Base-by-base conservation (phyloP, 1,140 invertebrate species). In the Papilio polyxenes region DNA sequence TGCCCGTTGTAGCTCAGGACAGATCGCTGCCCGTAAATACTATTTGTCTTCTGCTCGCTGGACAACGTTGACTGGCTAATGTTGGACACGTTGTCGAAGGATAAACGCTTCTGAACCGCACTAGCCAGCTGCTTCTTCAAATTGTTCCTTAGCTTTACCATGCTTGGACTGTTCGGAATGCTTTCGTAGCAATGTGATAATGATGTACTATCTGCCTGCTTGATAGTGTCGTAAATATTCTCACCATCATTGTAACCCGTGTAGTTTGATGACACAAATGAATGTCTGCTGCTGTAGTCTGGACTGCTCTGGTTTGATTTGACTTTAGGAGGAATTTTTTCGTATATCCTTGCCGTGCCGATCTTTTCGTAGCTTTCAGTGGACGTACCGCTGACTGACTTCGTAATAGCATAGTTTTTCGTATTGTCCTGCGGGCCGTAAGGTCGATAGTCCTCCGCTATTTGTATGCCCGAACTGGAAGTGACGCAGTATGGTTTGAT, bases 11-110 rank as follows among this genome's bases (percentile, higher is more conserved):
- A 95, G 82, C 95, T 95, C 15, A 95, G 92, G 75, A 95, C 92
- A 11, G 95, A 94, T 77, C 95, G 88, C 81, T 95, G 94, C 3
- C 96, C 96, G 83, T 96, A 96, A 1, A 96, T 94, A 84, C 96
- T 96, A 84, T 96, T 96, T 13, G 95, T 96, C 87, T 96, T 96
- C 83, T 96, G 95, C 80, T 96, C 96, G 51, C 95, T 96, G 8
- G 95, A 96, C 80, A 96, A 90, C 40, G 96, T 95, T 2, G 96
- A 95, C 86, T 95, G 95, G 53, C 95, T 95, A 10, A 95, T 92
- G 75, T 93, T 95, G 0, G 94, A 95, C 48, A 95, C 90, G 0
- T 91, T 91, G 59, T 95, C 94, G 69, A 94, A 95, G 0, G 92
- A 93, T 9, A 94, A 83, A 1, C 90, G 88, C 78, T 94, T 94